These are phyloP conservation scores for Anastrepha ludens DNA, from an alignment of 1,140 invertebrate species.

Conservation along the genomic window DNA sequence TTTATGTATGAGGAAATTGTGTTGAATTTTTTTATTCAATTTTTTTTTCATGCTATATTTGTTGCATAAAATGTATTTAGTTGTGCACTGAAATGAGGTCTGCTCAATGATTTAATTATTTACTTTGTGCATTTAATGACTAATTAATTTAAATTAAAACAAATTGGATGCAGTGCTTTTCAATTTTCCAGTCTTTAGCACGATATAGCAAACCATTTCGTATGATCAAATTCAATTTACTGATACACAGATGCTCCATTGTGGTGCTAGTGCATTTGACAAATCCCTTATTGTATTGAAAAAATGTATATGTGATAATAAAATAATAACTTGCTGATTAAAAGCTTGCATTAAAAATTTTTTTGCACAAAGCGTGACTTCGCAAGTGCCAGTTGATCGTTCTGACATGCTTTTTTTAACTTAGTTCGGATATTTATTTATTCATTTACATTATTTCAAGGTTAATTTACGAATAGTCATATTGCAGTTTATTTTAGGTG, in stretches of 20 bases:
- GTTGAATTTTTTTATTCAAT: background rate
- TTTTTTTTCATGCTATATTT: too few species aligned
- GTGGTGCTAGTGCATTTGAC: background rate
- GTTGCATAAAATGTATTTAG: too few species aligned
- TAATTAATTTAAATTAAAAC: conserved; percentile 28
- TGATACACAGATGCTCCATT: background rate
- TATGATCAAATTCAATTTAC: background rate
- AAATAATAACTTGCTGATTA: background rate
- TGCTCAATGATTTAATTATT: background rate
- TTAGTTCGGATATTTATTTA: background rate
- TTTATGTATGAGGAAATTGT: background rate
- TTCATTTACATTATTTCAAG: background rate
- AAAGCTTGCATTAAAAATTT: background rate
- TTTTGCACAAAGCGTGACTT: background rate
- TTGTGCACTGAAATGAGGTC: too few species aligned
- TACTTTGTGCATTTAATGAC: background rate
- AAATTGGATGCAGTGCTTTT: background rate
- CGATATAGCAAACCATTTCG: background rate
- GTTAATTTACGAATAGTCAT: too few species aligned
- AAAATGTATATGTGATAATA: background rate
- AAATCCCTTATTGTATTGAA: background rate
- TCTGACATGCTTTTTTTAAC: background rate
- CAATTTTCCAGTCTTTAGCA: background rate
- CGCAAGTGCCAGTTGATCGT: background rate
- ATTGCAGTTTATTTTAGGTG: too few species aligned